Conservation (phyloP, 2,113 vertebrate genomes). For the Pyxicephalus adspersus region DNA sequence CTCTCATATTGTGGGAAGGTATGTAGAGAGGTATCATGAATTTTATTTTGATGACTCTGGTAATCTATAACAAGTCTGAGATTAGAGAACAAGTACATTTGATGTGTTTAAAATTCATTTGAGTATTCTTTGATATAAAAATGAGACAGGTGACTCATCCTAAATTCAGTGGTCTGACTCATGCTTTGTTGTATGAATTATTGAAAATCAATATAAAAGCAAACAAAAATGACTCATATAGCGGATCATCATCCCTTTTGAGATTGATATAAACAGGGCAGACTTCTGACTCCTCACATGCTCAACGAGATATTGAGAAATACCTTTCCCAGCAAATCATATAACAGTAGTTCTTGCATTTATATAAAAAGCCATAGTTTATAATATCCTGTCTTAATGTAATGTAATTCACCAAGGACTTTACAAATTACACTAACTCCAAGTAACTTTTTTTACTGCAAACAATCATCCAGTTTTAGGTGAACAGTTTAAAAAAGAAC, state of each 20-base stretch:
- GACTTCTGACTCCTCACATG: not conserved
- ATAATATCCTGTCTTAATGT: too few species aligned
- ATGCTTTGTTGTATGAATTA: not conserved
- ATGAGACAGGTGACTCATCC: conserved; percentile 16
- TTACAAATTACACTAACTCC: too few species aligned
- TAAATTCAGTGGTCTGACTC: not conserved
- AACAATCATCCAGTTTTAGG: too few species aligned
- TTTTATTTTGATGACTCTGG: not conserved
- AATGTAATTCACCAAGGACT: too few species aligned
- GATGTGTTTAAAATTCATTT: conserved; percentile 12
- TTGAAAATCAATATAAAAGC: not conserved
- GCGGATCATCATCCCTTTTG: not conserved
- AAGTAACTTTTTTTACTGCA: too few species aligned
- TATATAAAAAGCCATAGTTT: too few species aligned
- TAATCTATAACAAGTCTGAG: conserved; percentile 7
- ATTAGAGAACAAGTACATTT: not conserved
- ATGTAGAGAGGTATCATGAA: conserved; percentile 10
- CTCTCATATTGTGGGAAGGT: conserved; percentile 56
- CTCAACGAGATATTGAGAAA: not conserved
- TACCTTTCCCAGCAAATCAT: too few species aligned
- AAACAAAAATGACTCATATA: not conserved
- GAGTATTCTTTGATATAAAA: not conserved
- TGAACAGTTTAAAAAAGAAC: too few species aligned
- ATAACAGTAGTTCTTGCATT: too few species aligned
- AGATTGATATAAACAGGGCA: not conserved